Conservation (phyloP, 2,113 vertebrate genomes). For the Fukomys damarensis region DNA sequence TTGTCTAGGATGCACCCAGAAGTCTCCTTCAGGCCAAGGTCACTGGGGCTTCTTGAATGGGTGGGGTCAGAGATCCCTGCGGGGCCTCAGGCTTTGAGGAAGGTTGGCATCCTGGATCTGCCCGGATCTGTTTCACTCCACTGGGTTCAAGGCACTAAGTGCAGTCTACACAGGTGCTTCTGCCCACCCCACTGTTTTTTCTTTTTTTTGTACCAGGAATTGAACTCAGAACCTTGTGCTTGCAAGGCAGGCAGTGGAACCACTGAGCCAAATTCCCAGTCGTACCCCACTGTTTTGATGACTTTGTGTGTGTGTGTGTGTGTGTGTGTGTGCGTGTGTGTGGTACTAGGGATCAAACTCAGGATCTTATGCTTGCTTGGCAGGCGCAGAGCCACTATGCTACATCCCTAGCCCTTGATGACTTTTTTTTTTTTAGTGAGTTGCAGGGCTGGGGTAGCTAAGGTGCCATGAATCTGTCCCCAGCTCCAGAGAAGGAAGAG, state of each 20-base stretch:
- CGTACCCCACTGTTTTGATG: too few relatives aligned
- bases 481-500: background rate
- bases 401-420: background rate
- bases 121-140: background rate
- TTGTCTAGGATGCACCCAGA: background rate
- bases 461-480: background rate
- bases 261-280: too few relatives aligned
- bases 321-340: too few relatives aligned
- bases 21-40: background rate
- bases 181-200: background rate
- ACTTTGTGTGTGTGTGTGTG: too few relatives aligned
- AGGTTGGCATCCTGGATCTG: background rate
- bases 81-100: background rate
- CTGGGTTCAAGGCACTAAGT: background rate
- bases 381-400: too few relatives aligned
- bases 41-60: background rate
- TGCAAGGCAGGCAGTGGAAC: too few relatives aligned
- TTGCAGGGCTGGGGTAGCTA: background rate
- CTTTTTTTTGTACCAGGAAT: too few relatives aligned
- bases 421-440: background rate
- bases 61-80: background rate
- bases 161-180: background rate
- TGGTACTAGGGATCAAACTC: too few relatives aligned
- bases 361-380: too few relatives aligned
- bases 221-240: too few relatives aligned